Conservation (phyloP, 2,797 vertebrate species). For the Xiphophorus birchmanni region DNA sequence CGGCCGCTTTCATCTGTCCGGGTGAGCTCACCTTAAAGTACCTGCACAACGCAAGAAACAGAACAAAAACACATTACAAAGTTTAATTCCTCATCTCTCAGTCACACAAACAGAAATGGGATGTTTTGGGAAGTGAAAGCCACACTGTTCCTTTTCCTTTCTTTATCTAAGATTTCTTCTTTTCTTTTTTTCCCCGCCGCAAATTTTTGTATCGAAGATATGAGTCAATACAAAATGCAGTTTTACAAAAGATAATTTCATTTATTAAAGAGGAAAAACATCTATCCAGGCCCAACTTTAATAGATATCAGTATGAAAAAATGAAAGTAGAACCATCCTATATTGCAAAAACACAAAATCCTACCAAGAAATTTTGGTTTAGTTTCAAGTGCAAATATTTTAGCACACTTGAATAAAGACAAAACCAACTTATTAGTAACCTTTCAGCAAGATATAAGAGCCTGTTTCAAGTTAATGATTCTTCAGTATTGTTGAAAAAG, state of each 20-base stretch:
- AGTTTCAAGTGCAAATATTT: too few species aligned
- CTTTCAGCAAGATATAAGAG: too few species aligned
- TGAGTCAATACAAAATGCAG: neutral
- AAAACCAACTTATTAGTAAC: too few species aligned
- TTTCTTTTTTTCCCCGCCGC: neutral
- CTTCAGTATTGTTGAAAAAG: too few species aligned
- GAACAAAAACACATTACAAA: neutral
- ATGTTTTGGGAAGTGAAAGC: neutral
- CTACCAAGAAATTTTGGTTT: too few species aligned
- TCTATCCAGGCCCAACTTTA: neutral
- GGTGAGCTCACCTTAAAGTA: neutral
- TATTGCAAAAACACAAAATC: neutral
- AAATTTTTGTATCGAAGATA: neutral
- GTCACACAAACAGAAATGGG: neutral
- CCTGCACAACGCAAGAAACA: neutral
- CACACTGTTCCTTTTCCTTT: neutral
- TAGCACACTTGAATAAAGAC: too few species aligned
- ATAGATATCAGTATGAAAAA: neutral
- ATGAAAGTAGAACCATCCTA: neutral
- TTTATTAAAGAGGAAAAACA: neutral
- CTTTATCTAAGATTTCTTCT: neutral
- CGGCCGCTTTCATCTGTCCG: neutral
- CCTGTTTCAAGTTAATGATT: too few species aligned
- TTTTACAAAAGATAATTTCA: neutral
- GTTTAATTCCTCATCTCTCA: neutral